Conservation (phyloP, 2,113 vertebrate species). For the Burhinus oedicnemus region DNA sequence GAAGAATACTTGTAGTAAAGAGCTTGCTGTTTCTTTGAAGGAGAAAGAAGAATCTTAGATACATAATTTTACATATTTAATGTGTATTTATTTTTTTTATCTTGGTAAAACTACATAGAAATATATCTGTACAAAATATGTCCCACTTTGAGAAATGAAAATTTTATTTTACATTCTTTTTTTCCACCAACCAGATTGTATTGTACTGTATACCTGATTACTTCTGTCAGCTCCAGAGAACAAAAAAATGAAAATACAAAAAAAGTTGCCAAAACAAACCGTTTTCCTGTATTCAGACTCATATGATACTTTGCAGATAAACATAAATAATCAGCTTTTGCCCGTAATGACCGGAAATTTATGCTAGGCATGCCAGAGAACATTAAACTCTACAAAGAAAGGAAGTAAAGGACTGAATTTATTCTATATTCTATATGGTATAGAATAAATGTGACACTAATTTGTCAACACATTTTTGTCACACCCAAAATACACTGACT, state of each 20-base stretch:
- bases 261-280: background rate
- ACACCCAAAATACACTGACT: background rate
- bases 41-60: background rate
- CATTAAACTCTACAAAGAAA: background rate
- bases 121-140: background rate
- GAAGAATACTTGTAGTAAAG: background rate
- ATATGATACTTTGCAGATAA: background rate
- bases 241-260: background rate
- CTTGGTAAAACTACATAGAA: background rate
- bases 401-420: background rate
- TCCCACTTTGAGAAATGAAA: background rate
- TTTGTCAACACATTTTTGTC: background rate
- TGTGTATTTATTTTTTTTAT: background rate
- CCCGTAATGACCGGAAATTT: background rate
- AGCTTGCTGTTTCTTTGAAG: background rate
- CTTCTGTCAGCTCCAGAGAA: background rate
- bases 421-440: background rate
- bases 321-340: background rate
- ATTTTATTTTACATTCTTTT: background rate
- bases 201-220: background rate
- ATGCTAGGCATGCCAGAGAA: background rate
- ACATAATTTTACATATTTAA: background rate
- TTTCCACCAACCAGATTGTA: background rate
- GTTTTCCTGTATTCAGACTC: background rate
- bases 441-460: background rate